Percentiles rank a stretch among this genome's conserved stretches.
Conservation (phyloP, 2,888 invertebrate species). For the Chydorus sphaericus region DNA sequence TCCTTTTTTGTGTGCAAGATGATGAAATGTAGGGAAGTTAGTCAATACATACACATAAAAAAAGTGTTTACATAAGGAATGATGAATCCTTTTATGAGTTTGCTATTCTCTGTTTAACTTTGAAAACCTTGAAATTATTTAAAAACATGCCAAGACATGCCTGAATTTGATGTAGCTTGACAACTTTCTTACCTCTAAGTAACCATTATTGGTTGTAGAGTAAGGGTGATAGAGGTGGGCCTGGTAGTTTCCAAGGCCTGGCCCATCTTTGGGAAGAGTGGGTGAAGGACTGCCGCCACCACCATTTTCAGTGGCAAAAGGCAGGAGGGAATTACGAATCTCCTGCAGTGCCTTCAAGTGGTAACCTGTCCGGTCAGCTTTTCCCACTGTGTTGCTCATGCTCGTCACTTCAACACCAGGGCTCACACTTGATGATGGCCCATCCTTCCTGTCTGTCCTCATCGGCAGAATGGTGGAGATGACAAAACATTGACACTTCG, state of each 20-base stretch:
- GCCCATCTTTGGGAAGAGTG: slow-evolving; percentile 28
- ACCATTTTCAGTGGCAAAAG: slow-evolving; percentile 59
- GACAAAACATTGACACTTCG: too few species aligned
- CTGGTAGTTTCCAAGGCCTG: slow-evolving; percentile 58
- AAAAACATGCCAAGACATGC: too few species aligned
- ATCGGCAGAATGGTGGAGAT: too few species aligned
- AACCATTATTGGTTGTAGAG: slow-evolving; percentile 45
- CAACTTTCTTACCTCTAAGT: slow-evolving; percentile 46
- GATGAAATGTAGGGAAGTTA: too few species aligned
- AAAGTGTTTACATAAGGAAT: too few species aligned
- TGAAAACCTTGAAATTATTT: too few species aligned
- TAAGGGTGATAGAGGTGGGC: slow-evolving; percentile 44
- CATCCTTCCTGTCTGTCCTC: too few species aligned
- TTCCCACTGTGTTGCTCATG: slow-evolving; percentile 38
- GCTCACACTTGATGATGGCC: slow-evolving; percentile 15
- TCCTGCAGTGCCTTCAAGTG: slow-evolving; percentile 75
- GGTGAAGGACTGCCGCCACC: slow-evolving; percentile 33
- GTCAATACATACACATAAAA: too few species aligned
- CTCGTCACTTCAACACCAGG: slow-evolving; percentile 31
- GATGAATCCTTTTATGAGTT: too few species aligned
- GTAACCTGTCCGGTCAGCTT: slow-evolving; percentile 41
- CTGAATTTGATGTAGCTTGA: too few species aligned
- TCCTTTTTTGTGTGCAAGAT: too few species aligned
- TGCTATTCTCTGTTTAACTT: too few species aligned
- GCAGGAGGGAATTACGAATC: slow-evolving; percentile 65